phyloP scores from a whole-genome alignment of 2,113 vertebrate species.

The Neogale vison region DNA sequence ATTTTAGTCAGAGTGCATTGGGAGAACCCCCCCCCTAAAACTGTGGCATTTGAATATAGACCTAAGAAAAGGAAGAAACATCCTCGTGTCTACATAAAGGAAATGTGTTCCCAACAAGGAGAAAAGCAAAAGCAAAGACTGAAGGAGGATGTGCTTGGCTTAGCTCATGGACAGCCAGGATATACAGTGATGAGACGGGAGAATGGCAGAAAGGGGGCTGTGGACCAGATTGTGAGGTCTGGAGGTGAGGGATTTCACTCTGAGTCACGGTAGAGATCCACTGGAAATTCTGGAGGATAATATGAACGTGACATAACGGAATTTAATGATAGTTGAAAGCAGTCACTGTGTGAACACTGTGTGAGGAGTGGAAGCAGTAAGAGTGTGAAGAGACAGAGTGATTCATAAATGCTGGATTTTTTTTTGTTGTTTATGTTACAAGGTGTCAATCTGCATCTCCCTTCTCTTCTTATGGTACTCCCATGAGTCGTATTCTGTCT shows the following conservation, averaged over 20 bases:
- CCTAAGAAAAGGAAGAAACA: neutral
- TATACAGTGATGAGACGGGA: accelerated
- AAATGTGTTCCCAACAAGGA: neutral
- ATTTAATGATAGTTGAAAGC: neutral
- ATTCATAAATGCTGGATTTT: neutral
- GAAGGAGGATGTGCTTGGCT: neutral
- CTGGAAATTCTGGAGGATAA: neutral
- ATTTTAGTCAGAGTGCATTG: neutral
- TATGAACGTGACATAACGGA: accelerated
- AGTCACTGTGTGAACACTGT: neutral
- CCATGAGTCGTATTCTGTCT: neutral
- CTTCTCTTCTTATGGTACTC: neutral
- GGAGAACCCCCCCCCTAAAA: neutral
- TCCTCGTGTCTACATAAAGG: neutral
- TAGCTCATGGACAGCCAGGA: neutral
- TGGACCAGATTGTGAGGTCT: neutral
- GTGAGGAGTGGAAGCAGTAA: neutral
- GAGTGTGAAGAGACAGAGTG: neutral
- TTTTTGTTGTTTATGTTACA: neutral
- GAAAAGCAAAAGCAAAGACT: neutral
- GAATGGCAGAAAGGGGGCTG: neutral
- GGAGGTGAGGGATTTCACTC: neutral
- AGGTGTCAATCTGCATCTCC: neutral
- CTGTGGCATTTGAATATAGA: neutral
- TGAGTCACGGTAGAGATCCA: neutral